Evolutionary conservation across 2,888 invertebrate species (phyloP).

Genomic region (Pristionchus fissidentatus): DNA sequence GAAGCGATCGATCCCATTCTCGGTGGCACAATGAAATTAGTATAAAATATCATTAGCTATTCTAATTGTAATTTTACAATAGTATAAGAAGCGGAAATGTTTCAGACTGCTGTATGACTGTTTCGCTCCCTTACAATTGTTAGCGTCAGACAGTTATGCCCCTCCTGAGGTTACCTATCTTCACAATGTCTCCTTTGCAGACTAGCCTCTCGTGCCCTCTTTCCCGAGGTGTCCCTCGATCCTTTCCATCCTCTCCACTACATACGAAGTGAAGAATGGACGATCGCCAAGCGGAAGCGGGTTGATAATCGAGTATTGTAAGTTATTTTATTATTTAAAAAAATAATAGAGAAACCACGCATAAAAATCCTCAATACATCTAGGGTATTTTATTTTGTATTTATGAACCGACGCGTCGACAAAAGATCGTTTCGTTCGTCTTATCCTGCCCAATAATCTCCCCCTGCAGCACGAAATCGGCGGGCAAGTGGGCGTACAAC

Average conservation of each 20-base stretch:
- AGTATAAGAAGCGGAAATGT: too few species aligned
- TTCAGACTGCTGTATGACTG: too few species aligned
- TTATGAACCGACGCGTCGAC: too few species aligned
- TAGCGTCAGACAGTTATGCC: neutral
- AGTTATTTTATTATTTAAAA: constrained; percentile 1
- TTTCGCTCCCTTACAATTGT: too few species aligned
- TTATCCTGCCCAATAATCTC: neutral
- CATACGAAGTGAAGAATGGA: constrained; percentile 47
- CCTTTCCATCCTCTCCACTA: constrained; percentile 46
- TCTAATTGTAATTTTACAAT: too few species aligned
- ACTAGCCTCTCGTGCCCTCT: constrained; percentile 20
- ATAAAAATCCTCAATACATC: neutral
- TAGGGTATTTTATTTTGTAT: neutral
- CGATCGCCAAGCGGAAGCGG: constrained; percentile 50
- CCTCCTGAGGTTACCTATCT: neutral
- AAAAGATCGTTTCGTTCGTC: too few species aligned
- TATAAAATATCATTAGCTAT: too few species aligned
- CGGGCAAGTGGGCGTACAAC: constrained; percentile 39
- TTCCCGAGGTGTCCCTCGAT: constrained; percentile 44
- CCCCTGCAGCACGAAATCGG: constrained; percentile 28
- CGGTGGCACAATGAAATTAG: too few species aligned
- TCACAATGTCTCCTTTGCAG: neutral
- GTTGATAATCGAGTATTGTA: constrained; percentile 20
- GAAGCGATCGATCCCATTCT: too few species aligned
- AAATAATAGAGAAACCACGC: too few species aligned